phyloP scores from a whole-genome alignment of 37 sponge, comb jelly and placozoan genomes.

The Aplysina aerophoba region DNA sequence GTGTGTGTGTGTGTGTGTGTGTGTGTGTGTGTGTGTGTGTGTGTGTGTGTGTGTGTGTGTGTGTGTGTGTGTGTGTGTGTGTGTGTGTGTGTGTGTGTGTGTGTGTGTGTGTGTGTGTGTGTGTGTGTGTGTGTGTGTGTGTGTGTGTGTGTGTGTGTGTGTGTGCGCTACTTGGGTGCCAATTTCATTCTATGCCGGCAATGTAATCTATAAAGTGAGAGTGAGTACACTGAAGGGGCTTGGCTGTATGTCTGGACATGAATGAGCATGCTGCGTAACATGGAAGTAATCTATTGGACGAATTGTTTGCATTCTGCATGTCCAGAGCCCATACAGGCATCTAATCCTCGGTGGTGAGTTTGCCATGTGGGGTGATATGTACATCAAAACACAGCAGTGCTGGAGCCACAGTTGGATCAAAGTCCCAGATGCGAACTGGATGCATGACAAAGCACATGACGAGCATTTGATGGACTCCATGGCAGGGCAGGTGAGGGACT shows the following conservation, averaged over 20 bases:
- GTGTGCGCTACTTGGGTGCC: too few relatives aligned
- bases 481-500: constrained; percentile 10
- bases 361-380: constrained; percentile 49
- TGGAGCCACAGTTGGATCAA: not conserved
- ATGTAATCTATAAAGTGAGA: too few relatives aligned
- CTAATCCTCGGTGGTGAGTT: constrained; percentile 49
- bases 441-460: constrained; percentile 32
- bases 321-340: not conserved
- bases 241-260: too few relatives aligned
- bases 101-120: constrained; percentile 28
- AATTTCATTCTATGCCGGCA: too few relatives aligned
- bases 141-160: constrained; percentile 13
- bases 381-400: constrained; percentile 23
- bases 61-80: constrained; percentile 12
- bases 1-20: too few relatives aligned
- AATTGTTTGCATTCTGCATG: not conserved
- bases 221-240: too few relatives aligned
- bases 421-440: constrained; percentile 36
- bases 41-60: not conserved
- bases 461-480: constrained; percentile 32
- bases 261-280: too few relatives aligned
- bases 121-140: constrained; percentile 25
- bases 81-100: constrained; percentile 22
- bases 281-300: too few relatives aligned
- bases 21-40: too few relatives aligned